Percentiles rank a stretch among this genome's conserved stretches.
These are phyloP conservation scores for Oophaga pumilio DNA, from an alignment of 2,113 vertebrate species.

Conservation along the genomic window DNA sequence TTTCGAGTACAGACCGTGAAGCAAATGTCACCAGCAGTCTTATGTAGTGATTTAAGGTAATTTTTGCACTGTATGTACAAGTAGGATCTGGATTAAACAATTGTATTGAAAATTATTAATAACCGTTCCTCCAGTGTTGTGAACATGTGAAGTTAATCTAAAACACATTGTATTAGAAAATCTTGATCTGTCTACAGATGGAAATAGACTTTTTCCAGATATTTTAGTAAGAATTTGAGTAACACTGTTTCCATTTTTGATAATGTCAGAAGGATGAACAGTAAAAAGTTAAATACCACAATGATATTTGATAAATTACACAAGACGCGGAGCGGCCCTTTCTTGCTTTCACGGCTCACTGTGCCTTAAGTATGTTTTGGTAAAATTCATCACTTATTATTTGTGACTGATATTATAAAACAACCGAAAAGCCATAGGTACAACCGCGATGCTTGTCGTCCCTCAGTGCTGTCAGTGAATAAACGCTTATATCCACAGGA, in stretches of 20 bases:
- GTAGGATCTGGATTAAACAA: too few relatives aligned
- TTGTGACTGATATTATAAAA: neutral
- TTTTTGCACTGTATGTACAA: too few relatives aligned
- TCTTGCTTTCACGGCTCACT: neutral
- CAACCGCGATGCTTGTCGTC: neutral
- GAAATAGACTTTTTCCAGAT: neutral
- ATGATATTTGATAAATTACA: slow-evolving; percentile 38
- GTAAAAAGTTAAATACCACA: slow-evolving; percentile 19
- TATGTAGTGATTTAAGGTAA: too few relatives aligned
- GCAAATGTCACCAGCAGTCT: too few relatives aligned
- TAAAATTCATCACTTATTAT: neutral
- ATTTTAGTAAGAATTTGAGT: neutral
- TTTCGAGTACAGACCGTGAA: too few relatives aligned
- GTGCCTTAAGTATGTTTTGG: neutral
- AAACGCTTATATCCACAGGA: too few relatives aligned
- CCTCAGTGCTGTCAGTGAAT: too few relatives aligned
- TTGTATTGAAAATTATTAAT: too few relatives aligned
- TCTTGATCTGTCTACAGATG: neutral
- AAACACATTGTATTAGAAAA: neutral
- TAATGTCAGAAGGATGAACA: slow-evolving; percentile 13
- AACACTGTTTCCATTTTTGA: neutral
- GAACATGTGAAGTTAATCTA: neutral
- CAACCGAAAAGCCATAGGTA: too few relatives aligned
- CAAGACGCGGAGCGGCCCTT: neutral
- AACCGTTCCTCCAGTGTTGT: too few relatives aligned